These are phyloP conservation scores for Plebejus melissa DNA, from an alignment of 2,888 invertebrate genomes.

Conservation along the genomic window DNA sequence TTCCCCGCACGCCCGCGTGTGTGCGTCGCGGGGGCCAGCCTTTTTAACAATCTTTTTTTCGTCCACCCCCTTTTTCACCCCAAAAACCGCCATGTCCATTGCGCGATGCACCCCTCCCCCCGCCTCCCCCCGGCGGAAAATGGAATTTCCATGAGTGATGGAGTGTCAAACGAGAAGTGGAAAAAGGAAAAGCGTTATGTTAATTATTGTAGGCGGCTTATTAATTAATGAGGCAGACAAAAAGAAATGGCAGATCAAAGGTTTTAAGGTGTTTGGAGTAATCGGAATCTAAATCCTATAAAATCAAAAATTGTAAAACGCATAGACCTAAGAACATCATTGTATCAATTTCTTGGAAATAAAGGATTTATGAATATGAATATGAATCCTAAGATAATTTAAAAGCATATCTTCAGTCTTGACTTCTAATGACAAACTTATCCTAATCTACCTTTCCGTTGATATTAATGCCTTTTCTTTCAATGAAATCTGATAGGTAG, in stretches of 20 bases:
- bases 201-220: conserved; percentile 66
- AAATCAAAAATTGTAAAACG: too few species aligned
- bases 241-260: neutral
- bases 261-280: neutral
- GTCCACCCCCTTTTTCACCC: conserved; percentile 66
- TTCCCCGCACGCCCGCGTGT: conserved; percentile 76
- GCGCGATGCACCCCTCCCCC: conserved; percentile 73
- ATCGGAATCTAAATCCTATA: neutral
- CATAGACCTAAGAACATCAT: too few species aligned
- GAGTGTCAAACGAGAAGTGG: conserved; percentile 78
- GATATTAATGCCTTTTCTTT: too few species aligned
- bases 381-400: neutral
- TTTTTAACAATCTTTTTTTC: conserved; percentile 79
- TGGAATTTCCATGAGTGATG: conserved; percentile 80
- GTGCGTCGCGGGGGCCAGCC: conserved; percentile 67
- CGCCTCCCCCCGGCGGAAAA: conserved; percentile 71
- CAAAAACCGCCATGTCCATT: conserved; percentile 76
- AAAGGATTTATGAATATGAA: too few species aligned
- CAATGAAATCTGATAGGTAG: too few species aligned
- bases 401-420: too few species aligned
- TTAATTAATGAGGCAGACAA: neutral
- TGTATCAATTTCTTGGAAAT: too few species aligned
- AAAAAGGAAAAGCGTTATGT: conserved; percentile 79
- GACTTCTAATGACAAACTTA: too few species aligned
- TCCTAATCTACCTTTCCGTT: too few species aligned